Evolutionary conservation across 1,140 invertebrate genomes (phyloP), one percentile per base, ranked within the genome.

Genomic region (Drosophila ercepeae): DNA sequence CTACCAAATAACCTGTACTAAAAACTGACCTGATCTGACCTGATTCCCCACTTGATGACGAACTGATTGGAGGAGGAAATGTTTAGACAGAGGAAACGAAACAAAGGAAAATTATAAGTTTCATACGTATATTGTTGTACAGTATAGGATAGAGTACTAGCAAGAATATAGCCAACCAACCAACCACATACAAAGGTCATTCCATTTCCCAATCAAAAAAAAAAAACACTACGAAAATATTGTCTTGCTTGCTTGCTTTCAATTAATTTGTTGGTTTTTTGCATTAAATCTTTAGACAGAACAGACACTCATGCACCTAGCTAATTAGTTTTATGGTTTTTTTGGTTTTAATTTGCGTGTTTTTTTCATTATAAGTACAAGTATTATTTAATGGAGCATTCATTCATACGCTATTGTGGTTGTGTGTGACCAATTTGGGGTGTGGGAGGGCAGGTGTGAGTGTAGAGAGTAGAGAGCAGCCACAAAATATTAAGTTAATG

Each of bases 241-340:
- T 21, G 61, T 63, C 44, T 75, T 81, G 48, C 57, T 68, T 44
- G 48, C 54, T 55, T 63, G 48, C 57, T 67, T 64, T 64, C 44
- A 19, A 70, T 29, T 36, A 57, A 23, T 45, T 7, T 27, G 27
- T 27, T 1, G 7, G 2, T 32, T 46, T n/a, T 18, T 67, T 45
- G 64, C 64, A 57, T 73, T 74, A 51, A 36, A 61, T 45, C 41
- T 61, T 69, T 45, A 76, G 77, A 76, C 67, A 77, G 73, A 77
- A 76, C 65, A 82, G 67, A 82, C 78, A 81, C 55, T 81, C 78
- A 81, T 81, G 78, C 78, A 81, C 78, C 75, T 82, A 83, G 69
- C 78, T 82, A 82, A 82, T 82, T 73, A 82, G 74, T 73, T n/a
- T n/a, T 81, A 46, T 41, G 29, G 32, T 42, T 21, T 52, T 41